Percentiles rank a stretch among this genome's conserved stretches.
These are phyloP conservation scores for Aleadryas rufinucha DNA, from an alignment of 2,113 vertebrate species.

Conservation along the genomic window DNA sequence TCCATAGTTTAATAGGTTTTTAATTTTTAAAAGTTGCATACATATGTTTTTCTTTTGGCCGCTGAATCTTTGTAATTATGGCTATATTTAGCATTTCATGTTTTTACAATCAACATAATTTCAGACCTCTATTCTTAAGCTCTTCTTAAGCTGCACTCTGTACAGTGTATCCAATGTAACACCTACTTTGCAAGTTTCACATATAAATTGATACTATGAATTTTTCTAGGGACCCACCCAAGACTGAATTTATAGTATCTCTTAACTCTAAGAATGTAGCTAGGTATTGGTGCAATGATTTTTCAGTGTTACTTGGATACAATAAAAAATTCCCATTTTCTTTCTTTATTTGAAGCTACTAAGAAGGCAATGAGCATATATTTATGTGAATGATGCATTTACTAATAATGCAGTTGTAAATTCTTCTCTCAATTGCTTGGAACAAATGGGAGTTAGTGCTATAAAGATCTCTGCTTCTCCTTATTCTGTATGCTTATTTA, in stretches of 20 bases:
- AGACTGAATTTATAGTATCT: background rate
- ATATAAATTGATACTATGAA: background rate
- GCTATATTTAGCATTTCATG: background rate
- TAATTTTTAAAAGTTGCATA: constrained; percentile 18
- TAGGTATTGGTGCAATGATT: background rate
- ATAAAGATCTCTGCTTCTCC: background rate
- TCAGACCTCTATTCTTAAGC: background rate
- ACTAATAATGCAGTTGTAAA: background rate
- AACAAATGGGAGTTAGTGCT: background rate
- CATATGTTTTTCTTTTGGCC: constrained; percentile 36
- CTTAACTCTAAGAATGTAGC: background rate
- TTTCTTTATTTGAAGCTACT: background rate
- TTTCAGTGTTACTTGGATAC: background rate
- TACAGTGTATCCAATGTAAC: background rate
- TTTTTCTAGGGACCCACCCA: background rate
- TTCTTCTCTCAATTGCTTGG: background rate
- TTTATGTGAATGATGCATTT: background rate
- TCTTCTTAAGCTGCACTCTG: background rate
- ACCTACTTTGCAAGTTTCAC: background rate
- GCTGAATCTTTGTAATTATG: background rate
- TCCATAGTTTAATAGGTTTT: constrained; percentile 1
- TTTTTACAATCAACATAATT: background rate
- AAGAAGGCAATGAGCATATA: background rate
- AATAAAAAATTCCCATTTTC: background rate
- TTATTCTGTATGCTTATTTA: background rate